Evolutionary conservation across 2,888 invertebrate species (phyloP).

Genomic region (Apamea monoglypha): DNA sequence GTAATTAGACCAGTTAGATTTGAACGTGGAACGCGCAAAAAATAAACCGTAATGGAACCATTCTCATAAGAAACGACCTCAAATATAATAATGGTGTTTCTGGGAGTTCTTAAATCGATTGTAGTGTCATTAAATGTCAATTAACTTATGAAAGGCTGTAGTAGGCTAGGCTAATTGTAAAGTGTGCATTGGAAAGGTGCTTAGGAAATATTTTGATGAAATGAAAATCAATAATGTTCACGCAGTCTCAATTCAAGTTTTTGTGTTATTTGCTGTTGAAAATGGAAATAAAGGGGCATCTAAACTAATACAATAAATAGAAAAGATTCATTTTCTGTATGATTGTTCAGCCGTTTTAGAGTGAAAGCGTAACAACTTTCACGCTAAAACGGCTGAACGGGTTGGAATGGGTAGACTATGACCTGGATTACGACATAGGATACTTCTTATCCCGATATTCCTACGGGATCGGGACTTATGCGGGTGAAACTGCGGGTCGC

Average conservation of each 20-base stretch:
- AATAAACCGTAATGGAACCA: conserved; percentile 63
- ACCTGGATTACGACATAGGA: background rate
- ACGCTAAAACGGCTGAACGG: background rate
- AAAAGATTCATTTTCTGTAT: background rate
- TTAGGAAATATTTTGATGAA: background rate
- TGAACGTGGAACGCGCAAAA: conserved; percentile 62
- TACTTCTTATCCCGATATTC: background rate
- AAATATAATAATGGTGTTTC: conserved; percentile 25
- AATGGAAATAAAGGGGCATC: background rate
- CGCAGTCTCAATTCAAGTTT: background rate
- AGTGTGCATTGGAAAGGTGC: background rate
- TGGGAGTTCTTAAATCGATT: conserved; percentile 2
- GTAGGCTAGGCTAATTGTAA: background rate
- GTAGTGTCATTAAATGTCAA: conserved; percentile 26
- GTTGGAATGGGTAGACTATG: background rate
- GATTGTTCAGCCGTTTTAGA: no score
- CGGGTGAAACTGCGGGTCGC: background rate
- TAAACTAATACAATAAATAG: background rate
- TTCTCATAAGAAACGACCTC: conserved; percentile 15
- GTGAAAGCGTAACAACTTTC: no score
- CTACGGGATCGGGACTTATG: background rate
- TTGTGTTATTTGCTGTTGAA: background rate
- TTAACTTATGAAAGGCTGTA: background rate
- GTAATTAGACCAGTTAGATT: conserved; percentile 67
- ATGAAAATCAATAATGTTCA: background rate